These are phyloP conservation scores for Phocoena phocoena DNA, from an alignment of 2,113 vertebrate genomes.

Conservation along the genomic window DNA sequence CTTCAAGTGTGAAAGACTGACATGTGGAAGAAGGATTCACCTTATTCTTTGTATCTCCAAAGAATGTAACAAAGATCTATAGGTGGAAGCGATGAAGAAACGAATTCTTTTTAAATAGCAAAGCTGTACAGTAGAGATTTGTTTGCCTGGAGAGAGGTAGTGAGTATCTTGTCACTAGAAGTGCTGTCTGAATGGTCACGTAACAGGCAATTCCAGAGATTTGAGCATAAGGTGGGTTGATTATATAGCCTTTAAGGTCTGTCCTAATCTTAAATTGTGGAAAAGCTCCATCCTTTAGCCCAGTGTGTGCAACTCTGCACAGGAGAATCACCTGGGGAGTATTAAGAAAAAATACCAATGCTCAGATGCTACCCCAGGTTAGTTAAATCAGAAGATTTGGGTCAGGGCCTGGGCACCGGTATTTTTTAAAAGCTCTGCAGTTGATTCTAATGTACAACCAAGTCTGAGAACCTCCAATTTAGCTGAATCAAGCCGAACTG, in stretches of 20 bases:
- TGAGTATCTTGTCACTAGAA: background rate
- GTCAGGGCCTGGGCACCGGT: background rate
- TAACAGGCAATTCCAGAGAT: background rate
- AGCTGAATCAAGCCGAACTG: background rate
- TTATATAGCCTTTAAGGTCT: conserved; percentile 11
- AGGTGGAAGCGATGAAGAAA: background rate
- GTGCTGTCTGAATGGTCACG: background rate
- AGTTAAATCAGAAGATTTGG: conserved; percentile 17
- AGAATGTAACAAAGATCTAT: background rate
- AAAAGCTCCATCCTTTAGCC: background rate
- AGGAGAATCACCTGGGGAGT: background rate
- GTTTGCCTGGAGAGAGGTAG: background rate
- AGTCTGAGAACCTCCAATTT: background rate
- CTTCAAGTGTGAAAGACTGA: background rate
- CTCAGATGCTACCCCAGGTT: background rate
- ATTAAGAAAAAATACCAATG: background rate
- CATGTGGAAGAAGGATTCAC: background rate
- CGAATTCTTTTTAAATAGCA: background rate
- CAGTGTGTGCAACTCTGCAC: background rate
- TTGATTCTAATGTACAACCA: background rate
- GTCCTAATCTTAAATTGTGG: background rate
- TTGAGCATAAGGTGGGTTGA: background rate
- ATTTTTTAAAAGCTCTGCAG: background rate
- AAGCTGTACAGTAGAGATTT: background rate
- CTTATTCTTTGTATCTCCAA: background rate